phyloP scores from a whole-genome alignment of 2,797 vertebrate species.

The Chaenodraco wilsoni region DNA sequence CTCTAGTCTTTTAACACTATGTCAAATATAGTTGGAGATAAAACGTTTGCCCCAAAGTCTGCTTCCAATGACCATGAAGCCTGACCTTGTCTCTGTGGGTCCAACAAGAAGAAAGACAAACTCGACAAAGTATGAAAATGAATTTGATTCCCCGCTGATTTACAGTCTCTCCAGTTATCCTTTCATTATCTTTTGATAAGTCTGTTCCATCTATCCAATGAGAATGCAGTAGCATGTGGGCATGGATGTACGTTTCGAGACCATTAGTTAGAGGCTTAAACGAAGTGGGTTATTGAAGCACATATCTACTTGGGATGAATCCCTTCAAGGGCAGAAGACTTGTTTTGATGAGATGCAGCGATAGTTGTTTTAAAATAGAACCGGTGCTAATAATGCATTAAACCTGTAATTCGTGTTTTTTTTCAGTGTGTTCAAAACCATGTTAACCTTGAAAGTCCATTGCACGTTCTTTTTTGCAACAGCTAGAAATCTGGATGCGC shows the following conservation, averaged over 20 bases:
- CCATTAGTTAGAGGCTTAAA: constrained; percentile 46
- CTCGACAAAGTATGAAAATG: constrained; percentile 39
- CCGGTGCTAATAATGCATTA: neutral
- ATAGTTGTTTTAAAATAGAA: neutral
- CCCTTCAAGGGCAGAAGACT: no score
- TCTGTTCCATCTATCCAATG: constrained; percentile 19
- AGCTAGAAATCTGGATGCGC: constrained; percentile 3
- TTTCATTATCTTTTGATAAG: constrained; percentile 27
- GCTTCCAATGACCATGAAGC: neutral
- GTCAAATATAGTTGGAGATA: neutral
- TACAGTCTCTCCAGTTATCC: constrained; percentile 35
- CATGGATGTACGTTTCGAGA: constrained; percentile 48
- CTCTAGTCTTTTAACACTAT: neutral
- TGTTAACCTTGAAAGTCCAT: constrained; percentile 1
- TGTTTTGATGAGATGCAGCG: neutral
- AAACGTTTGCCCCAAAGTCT: neutral
- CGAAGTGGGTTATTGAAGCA: constrained; percentile 39
- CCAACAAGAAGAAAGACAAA: constrained; percentile 9
- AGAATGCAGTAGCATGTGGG: constrained; percentile 37
- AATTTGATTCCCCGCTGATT: constrained; percentile 39
- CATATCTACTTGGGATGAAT: constrained; percentile 5
- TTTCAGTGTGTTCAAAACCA: neutral
- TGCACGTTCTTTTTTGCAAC: constrained; percentile 32
- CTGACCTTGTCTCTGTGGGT: constrained; percentile 12
- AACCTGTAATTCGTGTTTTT: neutral